Base-by-base conservation (phyloP, 2,797 vertebrate species). In the Valencia hispanica region DNA sequence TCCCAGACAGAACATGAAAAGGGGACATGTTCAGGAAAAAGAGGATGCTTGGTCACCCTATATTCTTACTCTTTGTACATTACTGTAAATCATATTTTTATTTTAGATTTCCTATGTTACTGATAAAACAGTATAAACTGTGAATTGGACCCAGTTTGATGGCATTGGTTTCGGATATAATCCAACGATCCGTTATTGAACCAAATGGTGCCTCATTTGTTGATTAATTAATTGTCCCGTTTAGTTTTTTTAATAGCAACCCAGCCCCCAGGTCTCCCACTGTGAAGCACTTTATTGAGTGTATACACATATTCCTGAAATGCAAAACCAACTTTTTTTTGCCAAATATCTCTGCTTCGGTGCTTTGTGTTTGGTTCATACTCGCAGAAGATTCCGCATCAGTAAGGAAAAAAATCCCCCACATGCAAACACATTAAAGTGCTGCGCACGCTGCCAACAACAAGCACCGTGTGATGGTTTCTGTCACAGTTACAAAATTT, bases 401-500 rank as follows among this genome's bases (percentile, higher is more conserved):
- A n/a, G 11, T 14, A n/a, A 15, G 10, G 14, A 34, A 30, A 48
- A 5, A 11, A 32, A 17, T 11, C 51, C 18, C 5, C 18, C 5
- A 75, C 51, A 74, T 34, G 22, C 32, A 72, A 30, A 41, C 51
- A 25, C 32, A 36, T 27, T n/a, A 25, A 55, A 39, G 47, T 59
- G 43, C 36, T 27, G 15, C 36, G 61, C 22, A 34, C 1, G 43
- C 43, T 53, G 72, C 34, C 68, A 68, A 45, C 32, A 72, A 63
- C 34, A 22, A 30, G 30, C n/a, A n/a, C 53, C 30, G 70, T 43
- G 27, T 30, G 65, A 82, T 74, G 39, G 7, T 57, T 50, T 72
- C 30, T 63, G 57, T 83, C 79, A 68, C 75, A 69, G 66, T 68
- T 36, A 17, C 74, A 70, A 71, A 57, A 63, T 53, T 66, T 70